A percentile compares a stretch with the other conserved stretches of the same genome.
Conservation (phyloP, 1,140 invertebrate genomes). For the Papilio polyxenes region DNA sequence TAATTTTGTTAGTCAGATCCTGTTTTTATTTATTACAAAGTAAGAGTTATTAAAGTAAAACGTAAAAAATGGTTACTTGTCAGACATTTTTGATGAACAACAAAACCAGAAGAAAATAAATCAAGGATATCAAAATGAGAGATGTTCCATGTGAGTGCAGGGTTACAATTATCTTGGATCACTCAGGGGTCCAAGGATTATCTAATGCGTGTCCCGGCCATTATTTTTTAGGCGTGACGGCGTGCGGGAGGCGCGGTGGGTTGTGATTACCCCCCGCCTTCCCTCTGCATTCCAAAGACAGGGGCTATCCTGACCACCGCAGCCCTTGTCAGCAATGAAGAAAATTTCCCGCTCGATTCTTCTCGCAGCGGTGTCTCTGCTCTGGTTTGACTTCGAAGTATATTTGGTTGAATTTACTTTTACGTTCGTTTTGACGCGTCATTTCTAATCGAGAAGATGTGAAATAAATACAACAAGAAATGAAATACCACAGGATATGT, state of each 20-base stretch:
- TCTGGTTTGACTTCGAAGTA: neutral
- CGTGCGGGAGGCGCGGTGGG: neutral
- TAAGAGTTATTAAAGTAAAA: too few relatives aligned
- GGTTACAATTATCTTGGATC: constrained; percentile 16
- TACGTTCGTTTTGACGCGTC: neutral
- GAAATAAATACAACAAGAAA: neutral
- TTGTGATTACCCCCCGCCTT: constrained; percentile 19
- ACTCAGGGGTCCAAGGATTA: constrained; percentile 55
- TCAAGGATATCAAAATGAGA: neutral
- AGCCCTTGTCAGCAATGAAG: neutral
- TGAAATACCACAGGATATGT: neutral
- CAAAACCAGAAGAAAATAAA: neutral
- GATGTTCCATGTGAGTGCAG: constrained; percentile 4
- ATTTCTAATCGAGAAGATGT: neutral
- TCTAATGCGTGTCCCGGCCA: constrained; percentile 61
- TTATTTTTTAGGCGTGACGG: constrained; percentile 56
- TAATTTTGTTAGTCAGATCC: too few relatives aligned
- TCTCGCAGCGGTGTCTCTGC: constrained; percentile 11
- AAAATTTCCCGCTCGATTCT: neutral
- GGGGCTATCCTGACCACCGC: neutral
- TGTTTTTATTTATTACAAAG: too few relatives aligned
- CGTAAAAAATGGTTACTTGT: neutral
- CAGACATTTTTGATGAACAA: neutral
- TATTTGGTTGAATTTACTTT: neutral
- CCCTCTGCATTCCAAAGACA: constrained; percentile 13